Percentiles rank a stretch among this genome's conserved stretches.
These are phyloP conservation scores for Plodia interpunctella DNA, from an alignment of 1,140 invertebrate genomes.

Conservation along the genomic window DNA sequence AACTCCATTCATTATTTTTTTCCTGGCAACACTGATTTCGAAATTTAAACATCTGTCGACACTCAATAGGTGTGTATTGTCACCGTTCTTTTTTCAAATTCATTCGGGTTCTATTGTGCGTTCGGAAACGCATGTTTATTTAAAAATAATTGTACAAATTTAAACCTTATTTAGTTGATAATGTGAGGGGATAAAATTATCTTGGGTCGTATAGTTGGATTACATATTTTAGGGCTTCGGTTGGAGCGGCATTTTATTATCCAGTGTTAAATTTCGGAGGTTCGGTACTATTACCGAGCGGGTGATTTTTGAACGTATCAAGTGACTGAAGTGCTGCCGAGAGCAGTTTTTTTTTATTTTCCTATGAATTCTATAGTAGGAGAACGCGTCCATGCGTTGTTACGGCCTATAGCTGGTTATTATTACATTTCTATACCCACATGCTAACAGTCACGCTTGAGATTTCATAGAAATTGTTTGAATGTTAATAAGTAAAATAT, in stretches of 20 bases:
- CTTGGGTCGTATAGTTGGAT: conserved; percentile 21
- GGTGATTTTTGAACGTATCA: conserved; percentile 11
- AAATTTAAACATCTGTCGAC: conserved; percentile 64
- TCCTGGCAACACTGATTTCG: conserved; percentile 52
- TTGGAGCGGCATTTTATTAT: conserved; percentile 23
- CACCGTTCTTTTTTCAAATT: conserved; percentile 51
- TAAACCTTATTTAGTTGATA: conserved; percentile 9
- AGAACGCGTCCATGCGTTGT: background rate
- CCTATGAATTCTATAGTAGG: too few species aligned
- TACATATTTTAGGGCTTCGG: conserved; percentile 24
- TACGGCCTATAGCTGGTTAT: background rate
- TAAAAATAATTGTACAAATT: conserved; percentile 12
- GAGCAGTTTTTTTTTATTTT: conserved; percentile 7
- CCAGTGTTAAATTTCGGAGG: conserved; percentile 24
- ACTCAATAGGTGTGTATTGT: conserved; percentile 64
- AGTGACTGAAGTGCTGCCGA: background rate
- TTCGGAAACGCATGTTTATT: conserved; percentile 14
- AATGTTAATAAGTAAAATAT: background rate
- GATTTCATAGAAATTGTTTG: conserved; percentile 1
- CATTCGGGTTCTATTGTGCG: conserved; percentile 9
- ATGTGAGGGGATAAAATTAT: conserved; percentile 9
- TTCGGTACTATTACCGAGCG: conserved; percentile 7
- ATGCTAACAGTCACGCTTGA: conserved; percentile 1
- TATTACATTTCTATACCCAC: conserved; percentile 4
- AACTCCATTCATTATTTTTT: conserved; percentile 7